phyloP scores from a whole-genome alignment of 2,888 invertebrate genomes.

The Oligia strigilis region DNA sequence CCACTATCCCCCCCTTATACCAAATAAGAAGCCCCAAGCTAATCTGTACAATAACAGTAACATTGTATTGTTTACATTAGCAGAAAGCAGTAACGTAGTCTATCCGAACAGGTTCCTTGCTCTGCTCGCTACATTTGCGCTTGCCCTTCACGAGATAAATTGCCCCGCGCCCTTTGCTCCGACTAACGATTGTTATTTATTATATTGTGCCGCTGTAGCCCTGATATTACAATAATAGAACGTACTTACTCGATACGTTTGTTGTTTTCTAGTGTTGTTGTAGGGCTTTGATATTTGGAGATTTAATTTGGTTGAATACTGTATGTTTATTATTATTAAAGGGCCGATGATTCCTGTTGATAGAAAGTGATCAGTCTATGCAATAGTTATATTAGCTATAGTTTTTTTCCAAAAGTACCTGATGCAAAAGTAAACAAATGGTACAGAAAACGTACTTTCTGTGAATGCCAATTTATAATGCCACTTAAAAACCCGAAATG shows the following conservation, averaged over 20 bases:
- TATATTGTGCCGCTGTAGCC: constrained; percentile 27
- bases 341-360: too few species aligned
- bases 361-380: not conserved
- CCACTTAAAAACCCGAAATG: not conserved
- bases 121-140: constrained; percentile 20
- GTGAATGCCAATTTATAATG: too few species aligned
- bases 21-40: not conserved
- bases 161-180: constrained; percentile 58
- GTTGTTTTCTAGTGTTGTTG: not conserved
- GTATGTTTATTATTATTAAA: too few species aligned
- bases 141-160: constrained; percentile 59
- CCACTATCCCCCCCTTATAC: not conserved
- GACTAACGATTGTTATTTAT: constrained; percentile 62
- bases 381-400: not conserved
- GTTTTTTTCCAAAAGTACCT: too few species aligned
- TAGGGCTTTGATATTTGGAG: not conserved
- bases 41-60: constrained; percentile 1
- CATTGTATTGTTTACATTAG: constrained; percentile 30
- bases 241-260: constrained; percentile 16
- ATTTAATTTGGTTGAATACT: not conserved
- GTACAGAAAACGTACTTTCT: too few species aligned
- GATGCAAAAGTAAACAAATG: too few species aligned
- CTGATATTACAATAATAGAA: constrained; percentile 58
- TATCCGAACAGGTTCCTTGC: constrained; percentile 18
- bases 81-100: constrained; percentile 17